These are phyloP conservation scores for Asarcornis scutulata DNA, from an alignment of 2,113 vertebrate species.

Conservation along the genomic window DNA sequence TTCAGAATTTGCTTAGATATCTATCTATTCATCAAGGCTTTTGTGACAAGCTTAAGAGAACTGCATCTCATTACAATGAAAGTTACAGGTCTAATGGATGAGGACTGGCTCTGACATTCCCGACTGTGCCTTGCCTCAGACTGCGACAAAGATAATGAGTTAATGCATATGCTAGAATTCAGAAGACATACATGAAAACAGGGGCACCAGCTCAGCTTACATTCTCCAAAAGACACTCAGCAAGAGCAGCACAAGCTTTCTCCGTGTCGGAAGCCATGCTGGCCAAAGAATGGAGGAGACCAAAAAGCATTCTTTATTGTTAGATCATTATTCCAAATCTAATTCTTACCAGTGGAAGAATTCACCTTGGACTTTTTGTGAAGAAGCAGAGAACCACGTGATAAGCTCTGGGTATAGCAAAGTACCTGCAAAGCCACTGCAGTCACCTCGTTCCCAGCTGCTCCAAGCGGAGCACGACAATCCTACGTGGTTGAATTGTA, in stretches of 20 bases:
- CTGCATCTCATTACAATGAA: neutral
- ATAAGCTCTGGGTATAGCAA: neutral
- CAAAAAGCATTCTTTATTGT: neutral
- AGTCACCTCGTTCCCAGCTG: neutral
- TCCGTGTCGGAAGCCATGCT: neutral
- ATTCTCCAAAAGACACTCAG: neutral
- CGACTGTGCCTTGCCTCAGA: neutral
- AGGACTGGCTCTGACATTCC: neutral
- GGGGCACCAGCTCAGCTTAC: neutral
- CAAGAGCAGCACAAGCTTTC: neutral
- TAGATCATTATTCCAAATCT: neutral
- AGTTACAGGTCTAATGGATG: neutral
- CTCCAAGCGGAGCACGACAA: neutral
- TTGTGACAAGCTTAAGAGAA: neutral
- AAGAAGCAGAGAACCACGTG: neutral
- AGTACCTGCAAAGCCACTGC: neutral
- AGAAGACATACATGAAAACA: neutral
- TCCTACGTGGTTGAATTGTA: neutral
- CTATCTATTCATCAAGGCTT: neutral
- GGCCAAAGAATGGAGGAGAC: neutral
- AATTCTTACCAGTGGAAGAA: neutral
- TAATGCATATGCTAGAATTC: neutral
- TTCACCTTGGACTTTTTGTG: neutral
- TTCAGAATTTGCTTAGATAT: neutral
- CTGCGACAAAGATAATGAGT: neutral